A percentile compares a stretch with the other conserved stretches of the same genome.
Evolutionary conservation across 2,113 vertebrate species (phyloP).

Genomic region (Vidua chalybeata): DNA sequence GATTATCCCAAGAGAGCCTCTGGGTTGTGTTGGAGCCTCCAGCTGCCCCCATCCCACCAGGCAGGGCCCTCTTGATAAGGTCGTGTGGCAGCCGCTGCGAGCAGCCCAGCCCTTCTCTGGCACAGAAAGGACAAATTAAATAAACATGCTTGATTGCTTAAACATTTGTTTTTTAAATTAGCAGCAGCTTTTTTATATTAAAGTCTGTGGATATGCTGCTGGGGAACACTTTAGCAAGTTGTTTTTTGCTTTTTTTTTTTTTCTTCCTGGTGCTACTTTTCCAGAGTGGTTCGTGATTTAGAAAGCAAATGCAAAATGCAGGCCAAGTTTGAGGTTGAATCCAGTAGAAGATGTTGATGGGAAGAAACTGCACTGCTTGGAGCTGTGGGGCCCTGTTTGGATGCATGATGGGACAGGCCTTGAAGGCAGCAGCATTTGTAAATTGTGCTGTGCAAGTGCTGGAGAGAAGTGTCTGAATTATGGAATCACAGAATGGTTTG

Average conservation of each 20-base stretch:
- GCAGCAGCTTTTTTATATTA: constrained; percentile 52
- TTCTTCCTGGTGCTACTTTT: constrained; percentile 47
- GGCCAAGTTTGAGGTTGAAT: constrained; percentile 20
- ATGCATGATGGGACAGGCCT: not conserved
- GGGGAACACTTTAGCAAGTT: constrained; percentile 27
- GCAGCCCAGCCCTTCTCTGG: not conserved
- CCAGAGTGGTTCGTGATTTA: constrained; percentile 41
- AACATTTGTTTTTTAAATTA: constrained; percentile 55
- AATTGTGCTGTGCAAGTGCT: not conserved
- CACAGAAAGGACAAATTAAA: constrained; percentile 44
- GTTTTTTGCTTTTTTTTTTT: not conserved
- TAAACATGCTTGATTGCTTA: constrained; percentile 57
- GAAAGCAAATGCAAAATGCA: constrained; percentile 20
- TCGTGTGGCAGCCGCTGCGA: not conserved
- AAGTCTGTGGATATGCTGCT: constrained; percentile 28
- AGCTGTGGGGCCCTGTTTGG: not conserved
- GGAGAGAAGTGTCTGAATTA: not conserved
- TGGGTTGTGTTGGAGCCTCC: not conserved
- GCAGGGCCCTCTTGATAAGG: not conserved
- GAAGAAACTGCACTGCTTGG: not conserved
- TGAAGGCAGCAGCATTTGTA: not conserved
- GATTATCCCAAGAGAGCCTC: not conserved
- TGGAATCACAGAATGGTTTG: not conserved
- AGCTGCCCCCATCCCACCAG: not conserved
- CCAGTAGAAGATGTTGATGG: not conserved